Evolutionary conservation across 2,797 vertebrate species (phyloP).

Genomic region (Scolopax rusticola): DNA sequence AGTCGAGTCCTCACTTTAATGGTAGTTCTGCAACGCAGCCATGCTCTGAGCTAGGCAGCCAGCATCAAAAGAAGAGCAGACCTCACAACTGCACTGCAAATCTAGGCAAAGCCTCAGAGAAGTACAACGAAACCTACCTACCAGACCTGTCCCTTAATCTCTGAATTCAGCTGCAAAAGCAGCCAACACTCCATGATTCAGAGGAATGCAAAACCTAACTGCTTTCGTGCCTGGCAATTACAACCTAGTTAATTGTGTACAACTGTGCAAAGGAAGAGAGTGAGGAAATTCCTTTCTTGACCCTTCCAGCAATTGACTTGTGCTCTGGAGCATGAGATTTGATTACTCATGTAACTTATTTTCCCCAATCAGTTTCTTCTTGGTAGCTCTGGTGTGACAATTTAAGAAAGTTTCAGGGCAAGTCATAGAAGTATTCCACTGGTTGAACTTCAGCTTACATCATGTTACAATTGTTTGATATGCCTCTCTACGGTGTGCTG

Average conservation of each 20-base stretch:
- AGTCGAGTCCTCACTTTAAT: not conserved
- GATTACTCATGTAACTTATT: conserved; percentile 53
- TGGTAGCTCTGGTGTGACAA: not conserved
- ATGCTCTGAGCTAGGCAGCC: not conserved
- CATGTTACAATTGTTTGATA: not conserved
- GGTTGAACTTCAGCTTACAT: not conserved
- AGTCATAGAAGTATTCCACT: not conserved
- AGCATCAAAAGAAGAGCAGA: not conserved
- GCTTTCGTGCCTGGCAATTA: not conserved
- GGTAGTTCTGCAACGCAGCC: not conserved
- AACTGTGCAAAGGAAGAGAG: conserved; percentile 43
- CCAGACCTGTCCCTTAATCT: not conserved
- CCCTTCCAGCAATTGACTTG: conserved; percentile 67
- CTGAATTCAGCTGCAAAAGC: not conserved
- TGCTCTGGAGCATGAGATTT: conserved; percentile 56
- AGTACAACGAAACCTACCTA: not conserved
- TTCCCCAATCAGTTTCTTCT: conserved; percentile 2
- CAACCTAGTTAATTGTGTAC: conserved; percentile 49
- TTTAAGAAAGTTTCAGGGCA: not conserved
- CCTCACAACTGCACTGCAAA: not conserved
- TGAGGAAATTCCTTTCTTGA: conserved; percentile 66
- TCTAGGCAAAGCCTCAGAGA: not conserved
- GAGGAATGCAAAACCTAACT: not conserved
- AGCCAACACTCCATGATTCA: not conserved
- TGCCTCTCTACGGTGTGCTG: not conserved